phyloP scores from a whole-genome alignment of 2,113 vertebrate species.

The Poeciliopsis prolifica region DNA sequence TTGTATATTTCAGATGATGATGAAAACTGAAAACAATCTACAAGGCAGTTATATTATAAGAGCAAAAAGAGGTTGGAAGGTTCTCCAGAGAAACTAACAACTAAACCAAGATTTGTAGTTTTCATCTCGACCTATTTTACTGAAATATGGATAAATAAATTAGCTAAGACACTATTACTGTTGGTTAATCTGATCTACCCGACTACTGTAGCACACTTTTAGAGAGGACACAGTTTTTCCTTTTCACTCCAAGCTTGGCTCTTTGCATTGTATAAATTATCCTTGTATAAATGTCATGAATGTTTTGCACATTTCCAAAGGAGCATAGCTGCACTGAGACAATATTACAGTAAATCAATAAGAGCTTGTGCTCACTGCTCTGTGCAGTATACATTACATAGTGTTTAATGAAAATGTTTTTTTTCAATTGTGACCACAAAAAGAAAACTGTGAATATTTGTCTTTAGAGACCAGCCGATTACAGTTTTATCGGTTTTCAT shows the following conservation, averaged over 20 bases:
- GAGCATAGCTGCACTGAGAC: neutral
- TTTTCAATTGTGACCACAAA: neutral
- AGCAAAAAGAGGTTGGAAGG: neutral
- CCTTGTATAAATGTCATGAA: neutral
- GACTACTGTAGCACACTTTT: slow-evolving; percentile 20
- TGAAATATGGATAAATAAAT: slow-evolving; percentile 25
- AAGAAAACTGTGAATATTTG: neutral
- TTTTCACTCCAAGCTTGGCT: slow-evolving; percentile 4
- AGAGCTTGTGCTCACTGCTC: neutral
- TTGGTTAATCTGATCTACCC: slow-evolving; percentile 34
- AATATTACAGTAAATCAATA: slow-evolving; percentile 17
- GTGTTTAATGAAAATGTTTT: slow-evolving; percentile 5
- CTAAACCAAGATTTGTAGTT: slow-evolving; percentile 38
- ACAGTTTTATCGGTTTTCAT: slow-evolving; percentile 14
- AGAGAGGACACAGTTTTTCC: neutral
- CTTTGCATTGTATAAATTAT: slow-evolving; percentile 12
- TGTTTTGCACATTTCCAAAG: neutral
- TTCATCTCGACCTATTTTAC: slow-evolving; percentile 21
- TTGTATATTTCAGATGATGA: neutral
- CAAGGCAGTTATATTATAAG: slow-evolving; percentile 13
- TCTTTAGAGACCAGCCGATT: slow-evolving; percentile 26
- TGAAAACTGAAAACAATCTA: neutral
- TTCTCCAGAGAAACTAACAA: slow-evolving; percentile 7
- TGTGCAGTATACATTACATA: neutral
- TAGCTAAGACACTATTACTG: slow-evolving; percentile 20